Conservation (phyloP, 1,140 invertebrate species). For the Drosophila lini region DNA sequence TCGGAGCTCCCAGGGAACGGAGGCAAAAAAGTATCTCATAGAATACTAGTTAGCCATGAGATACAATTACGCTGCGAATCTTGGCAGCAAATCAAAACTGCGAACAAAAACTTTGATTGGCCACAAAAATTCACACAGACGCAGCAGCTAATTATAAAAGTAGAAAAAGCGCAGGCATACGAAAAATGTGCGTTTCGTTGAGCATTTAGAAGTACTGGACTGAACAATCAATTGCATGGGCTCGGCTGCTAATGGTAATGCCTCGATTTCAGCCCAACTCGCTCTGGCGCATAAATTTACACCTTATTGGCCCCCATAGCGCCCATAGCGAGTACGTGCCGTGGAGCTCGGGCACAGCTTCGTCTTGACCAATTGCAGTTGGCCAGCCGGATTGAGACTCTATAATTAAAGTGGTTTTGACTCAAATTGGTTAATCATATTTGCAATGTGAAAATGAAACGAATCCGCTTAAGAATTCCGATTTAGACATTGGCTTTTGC, state of each 20-base stretch:
- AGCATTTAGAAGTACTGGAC: slow-evolving; percentile 55
- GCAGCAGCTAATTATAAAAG: slow-evolving; percentile 73
- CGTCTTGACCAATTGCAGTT: slow-evolving; percentile 48
- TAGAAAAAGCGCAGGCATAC: slow-evolving; percentile 46
- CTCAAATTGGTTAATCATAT: slow-evolving; percentile 82
- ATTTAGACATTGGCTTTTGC: slow-evolving; percentile 27
- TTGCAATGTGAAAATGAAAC: slow-evolving; percentile 57
- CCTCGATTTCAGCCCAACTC: slow-evolving; percentile 34
- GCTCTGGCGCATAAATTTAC: slow-evolving; percentile 74
- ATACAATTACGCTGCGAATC: slow-evolving; percentile 73
- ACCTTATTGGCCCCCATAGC: slow-evolving; percentile 82
- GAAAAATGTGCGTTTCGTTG: slow-evolving; percentile 68
- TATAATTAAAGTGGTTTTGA: slow-evolving; percentile 80
- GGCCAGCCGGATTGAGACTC: slow-evolving; percentile 63
- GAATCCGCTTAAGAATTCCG: slow-evolving; percentile 58
- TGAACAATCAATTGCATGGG: slow-evolving; percentile 71
- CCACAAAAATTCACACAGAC: slow-evolving; percentile 81
- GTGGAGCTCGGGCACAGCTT: slow-evolving; percentile 40
- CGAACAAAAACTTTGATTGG: slow-evolving; percentile 81
- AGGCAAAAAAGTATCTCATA: slow-evolving; percentile 71
- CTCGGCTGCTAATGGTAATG: slow-evolving; percentile 56
- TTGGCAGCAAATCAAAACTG: slow-evolving; percentile 80
- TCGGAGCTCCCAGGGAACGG: slow-evolving; percentile 32
- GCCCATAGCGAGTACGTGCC: slow-evolving; percentile 69
- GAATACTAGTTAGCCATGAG: slow-evolving; percentile 81